Base-by-base conservation (phyloP, 2,797 vertebrate genomes). In the Sebastiscus tertius region DNA sequence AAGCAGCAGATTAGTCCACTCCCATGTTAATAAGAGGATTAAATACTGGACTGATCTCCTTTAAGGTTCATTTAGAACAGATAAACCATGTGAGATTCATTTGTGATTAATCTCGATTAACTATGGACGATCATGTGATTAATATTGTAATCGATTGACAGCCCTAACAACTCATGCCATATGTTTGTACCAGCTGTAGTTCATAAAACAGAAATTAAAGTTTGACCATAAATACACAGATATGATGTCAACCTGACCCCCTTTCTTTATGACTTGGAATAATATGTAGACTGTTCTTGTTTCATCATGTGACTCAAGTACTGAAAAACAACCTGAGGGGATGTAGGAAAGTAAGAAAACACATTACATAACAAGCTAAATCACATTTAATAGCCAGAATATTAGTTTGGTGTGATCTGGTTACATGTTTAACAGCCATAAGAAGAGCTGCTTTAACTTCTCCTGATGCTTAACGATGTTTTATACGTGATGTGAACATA, bases 181-280 rank as follows among this genome's bases (percentile, higher is more conserved):
- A 63, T 52, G 29, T 18, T 33, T 52, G 13, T 67, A 54, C n/a
- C 63, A 58, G 36, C 24, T 81, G 14, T n/a, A 33, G 3, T 39
- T 64, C 49, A 69, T 73, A 58, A 33, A 63, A 55, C 12, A 31
- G 64, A 83, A 67, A 66, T 71, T 33, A 70, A 70, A 65, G 60
- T 7, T n/a, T 14, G 16, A 39, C 26, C 14, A 67, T 14, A 31
- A 11, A 75, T 36, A 12, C 34, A 6, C 16, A 60, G 33, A 24
- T 46, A 49, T 14, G 16, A 61, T 1, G 1, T 12, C 6, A 55
- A 14, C 22, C 42, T 75, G 59, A 6, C 22, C 9, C 22, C 3
- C 34, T 55, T 8, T 64, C 22, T 8, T 24, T 2, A 31, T 36
- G 24, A 34, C 6, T 49, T 14, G 8, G 14, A 54, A 46, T 20